Percentiles rank a stretch among this genome's conserved stretches.
phyloP scores from a whole-genome alignment of 23 tunicate species.

The Botrylloides violaceus region DNA sequence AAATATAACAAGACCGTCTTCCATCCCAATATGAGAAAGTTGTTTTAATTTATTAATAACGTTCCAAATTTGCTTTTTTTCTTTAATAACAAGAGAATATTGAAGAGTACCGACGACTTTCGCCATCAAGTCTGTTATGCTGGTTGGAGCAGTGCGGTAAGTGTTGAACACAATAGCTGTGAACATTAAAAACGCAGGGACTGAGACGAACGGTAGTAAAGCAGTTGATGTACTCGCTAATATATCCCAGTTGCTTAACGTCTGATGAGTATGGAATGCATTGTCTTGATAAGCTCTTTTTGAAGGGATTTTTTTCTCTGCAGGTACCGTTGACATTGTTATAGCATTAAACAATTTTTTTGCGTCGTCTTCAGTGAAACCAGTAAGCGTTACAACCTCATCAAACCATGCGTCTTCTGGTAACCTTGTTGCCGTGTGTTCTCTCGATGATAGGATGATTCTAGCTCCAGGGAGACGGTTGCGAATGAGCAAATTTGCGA shows the following conservation, averaged over 20 bases:
- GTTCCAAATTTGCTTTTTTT: neutral
- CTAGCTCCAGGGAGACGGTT: neutral
- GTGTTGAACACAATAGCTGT: neutral
- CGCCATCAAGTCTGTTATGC: neutral
- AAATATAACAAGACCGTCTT: neutral
- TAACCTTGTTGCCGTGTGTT: neutral
- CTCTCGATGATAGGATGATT: neutral
- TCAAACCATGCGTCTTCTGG: neutral
- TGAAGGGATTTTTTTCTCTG: neutral
- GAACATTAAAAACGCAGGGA: conserved; percentile 9
- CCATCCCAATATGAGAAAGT: neutral
- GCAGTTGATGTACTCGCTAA: neutral
- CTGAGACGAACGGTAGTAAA: neutral
- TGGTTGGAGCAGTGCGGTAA: neutral
- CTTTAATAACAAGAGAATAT: neutral
- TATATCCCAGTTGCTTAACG: neutral
- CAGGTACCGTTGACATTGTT: neutral
- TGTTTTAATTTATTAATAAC: neutral
- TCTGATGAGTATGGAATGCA: no score
- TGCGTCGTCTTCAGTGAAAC: neutral
- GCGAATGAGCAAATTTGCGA: neutral
- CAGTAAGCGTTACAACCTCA: neutral
- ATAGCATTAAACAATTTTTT: neutral
- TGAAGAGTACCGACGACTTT: neutral
- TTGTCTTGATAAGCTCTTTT: no score